Evolutionary conservation across 1,140 invertebrate genomes (phyloP), one percentile per base, ranked within the genome.

Genomic region (Limonius californicus): DNA sequence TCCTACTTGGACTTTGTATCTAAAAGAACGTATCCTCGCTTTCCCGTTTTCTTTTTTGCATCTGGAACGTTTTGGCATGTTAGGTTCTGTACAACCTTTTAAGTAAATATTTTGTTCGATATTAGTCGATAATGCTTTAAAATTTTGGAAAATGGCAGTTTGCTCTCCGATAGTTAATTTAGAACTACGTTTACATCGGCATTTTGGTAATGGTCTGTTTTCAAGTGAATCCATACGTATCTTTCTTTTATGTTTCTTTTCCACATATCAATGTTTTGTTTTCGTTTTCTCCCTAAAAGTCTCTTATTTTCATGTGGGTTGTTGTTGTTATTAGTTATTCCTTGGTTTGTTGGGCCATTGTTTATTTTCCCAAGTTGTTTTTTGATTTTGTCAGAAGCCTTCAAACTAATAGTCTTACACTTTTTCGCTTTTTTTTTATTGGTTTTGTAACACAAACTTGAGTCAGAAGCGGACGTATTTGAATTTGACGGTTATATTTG

Each of bases 81-180:
- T 4, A 8, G 43, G 43, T n/a, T 45, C n/a, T 15, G 16, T 18
- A 45, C 43, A 45, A 15, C n/a, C 43, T 45, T 45, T 18, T 15
- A 45, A 18, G n/a, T 45, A 45, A n/a, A 45, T n/a, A 18, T 45
- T 45, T 18, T 45, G 43, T n/a, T 45, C 43, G 4, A n/a, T 45
- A 45, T 7, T n/a, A 8, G 43, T 15, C 6, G 43, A 15, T 15
- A 45, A 45, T 7, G 12, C 16, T 18, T 15, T 45, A 54, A 12
- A 54, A 6, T 18, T 23, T 18, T 54, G 8, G n/a, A 54, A 19
- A 54, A 18, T 18, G 9, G 7, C 11, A 3, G 6, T 54, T 18
- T 14, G 7, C 9, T 54, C 50, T 8, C 14, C 50, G 3, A 23
- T 23, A 14, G 2, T 54, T 3, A 54, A 6, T 18, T 54, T 54